A percentile compares a stretch with the other conserved stretches of the same genome.
Evolutionary conservation across 1,140 invertebrate genomes (phyloP).

Genomic region (Pogonognathellus flavescens): DNA sequence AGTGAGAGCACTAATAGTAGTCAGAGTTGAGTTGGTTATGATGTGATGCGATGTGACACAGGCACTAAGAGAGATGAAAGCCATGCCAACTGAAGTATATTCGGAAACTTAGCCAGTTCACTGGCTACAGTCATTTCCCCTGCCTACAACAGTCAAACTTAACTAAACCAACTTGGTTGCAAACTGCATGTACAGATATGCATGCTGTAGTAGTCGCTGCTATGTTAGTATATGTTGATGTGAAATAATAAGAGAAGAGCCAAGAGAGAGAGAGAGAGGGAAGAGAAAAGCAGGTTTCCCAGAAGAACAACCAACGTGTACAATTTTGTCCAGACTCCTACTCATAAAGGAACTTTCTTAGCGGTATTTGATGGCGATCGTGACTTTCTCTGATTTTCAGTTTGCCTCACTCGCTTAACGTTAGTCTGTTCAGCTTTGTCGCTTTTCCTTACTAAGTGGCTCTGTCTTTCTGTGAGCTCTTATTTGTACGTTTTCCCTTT

Average conservation of each 20-base stretch:
- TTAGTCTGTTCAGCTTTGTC: conserved; percentile 19
- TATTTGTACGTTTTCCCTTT: not conserved
- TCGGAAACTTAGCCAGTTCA: conserved; percentile 11
- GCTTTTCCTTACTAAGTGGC: conserved; percentile 13
- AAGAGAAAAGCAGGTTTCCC: conserved; percentile 23
- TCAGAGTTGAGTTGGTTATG: not conserved
- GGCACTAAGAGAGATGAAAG: conserved; percentile 23
- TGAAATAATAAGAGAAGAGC: not conserved
- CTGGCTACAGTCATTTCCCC: not conserved
- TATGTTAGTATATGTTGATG: not conserved
- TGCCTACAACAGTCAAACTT: not conserved
- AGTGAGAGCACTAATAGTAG: not conserved
- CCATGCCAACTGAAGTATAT: conserved; percentile 8
- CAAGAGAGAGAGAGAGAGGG: not conserved
- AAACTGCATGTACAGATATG: not conserved
- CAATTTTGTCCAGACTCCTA: not conserved
- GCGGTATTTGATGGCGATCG: conserved; percentile 41
- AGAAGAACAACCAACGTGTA: conserved; percentile 4
- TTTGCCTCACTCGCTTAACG: conserved; percentile 11
- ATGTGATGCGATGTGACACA: conserved; percentile 34
- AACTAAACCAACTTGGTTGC: not conserved
- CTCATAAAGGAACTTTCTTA: conserved; percentile 35
- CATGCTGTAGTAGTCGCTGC: not conserved
- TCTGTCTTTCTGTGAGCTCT: not conserved
- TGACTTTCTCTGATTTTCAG: conserved; percentile 46